Evolutionary conservation across 2,113 vertebrate species (phyloP).

Genomic region (Numida meleagris): DNA sequence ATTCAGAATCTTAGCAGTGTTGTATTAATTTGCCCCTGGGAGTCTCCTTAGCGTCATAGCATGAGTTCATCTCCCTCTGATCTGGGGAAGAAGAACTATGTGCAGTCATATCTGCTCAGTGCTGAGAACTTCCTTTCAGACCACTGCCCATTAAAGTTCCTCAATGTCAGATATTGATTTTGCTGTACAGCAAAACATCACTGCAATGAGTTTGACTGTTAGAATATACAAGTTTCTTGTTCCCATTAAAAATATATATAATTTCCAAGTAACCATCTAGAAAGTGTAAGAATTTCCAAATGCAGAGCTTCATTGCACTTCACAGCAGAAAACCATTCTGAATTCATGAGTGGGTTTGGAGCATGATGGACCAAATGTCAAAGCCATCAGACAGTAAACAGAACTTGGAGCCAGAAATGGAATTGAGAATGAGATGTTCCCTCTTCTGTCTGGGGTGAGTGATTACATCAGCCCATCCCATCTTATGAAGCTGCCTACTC

Average conservation of each 20-base stretch:
- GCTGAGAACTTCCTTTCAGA: neutral
- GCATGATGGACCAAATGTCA: neutral
- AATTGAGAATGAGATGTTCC: neutral
- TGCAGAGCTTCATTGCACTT: neutral
- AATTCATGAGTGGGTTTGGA: neutral
- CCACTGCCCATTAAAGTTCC: neutral
- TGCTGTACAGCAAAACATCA: neutral
- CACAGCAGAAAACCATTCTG: neutral
- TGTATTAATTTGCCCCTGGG: neutral
- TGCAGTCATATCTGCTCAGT: neutral
- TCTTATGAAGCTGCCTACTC: neutral
- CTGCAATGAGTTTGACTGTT: neutral
- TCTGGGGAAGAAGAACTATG: neutral
- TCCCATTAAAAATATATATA: neutral
- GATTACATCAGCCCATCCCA: neutral
- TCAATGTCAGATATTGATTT: neutral
- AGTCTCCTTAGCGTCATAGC: neutral
- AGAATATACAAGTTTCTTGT: neutral
- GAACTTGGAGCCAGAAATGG: neutral
- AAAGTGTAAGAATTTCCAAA: neutral
- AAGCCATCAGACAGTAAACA: neutral
- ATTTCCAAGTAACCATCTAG: neutral
- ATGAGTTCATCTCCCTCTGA: neutral
- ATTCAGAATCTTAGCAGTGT: rapidly evolving
- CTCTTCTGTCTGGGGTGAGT: neutral